These are phyloP conservation scores for Ligdia adustata DNA, from an alignment of 2,888 invertebrate genomes.

Conservation along the genomic window DNA sequence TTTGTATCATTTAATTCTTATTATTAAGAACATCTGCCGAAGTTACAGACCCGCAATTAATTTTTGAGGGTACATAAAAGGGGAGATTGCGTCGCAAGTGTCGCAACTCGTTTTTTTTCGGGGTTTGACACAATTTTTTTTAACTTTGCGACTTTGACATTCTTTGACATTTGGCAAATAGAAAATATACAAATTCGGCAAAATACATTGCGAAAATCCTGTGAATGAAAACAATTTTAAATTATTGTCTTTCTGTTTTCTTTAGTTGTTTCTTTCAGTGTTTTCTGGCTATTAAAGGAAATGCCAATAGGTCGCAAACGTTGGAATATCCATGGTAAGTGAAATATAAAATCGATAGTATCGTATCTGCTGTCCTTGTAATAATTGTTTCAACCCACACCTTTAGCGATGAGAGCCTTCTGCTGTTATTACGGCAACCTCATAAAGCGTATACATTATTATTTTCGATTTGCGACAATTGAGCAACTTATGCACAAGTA, in stretches of 20 bases:
- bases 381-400: neutral
- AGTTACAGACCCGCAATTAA: no score
- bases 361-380: constrained; percentile 16
- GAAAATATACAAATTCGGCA: constrained; percentile 3
- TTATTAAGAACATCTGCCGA: no score
- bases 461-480: no score
- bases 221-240: neutral
- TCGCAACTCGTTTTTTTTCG: neutral
- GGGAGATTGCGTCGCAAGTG: neutral
- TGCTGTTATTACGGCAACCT: no score
- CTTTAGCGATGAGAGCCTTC: neutral
- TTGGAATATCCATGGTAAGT: constrained; percentile 90
- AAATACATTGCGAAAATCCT: neutral
- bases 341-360: constrained; percentile 22
- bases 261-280: constrained; percentile 17
- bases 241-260: constrained; percentile 6
- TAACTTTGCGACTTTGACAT: constrained; percentile 17
- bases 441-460: no score
- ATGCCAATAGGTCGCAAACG: constrained; percentile 88
- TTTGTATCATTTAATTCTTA: no score
- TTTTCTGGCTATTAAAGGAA: constrained; percentile 38
- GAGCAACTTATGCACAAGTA: no score
- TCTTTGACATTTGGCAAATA: neutral
- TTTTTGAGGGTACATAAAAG: no score
- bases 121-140: neutral